phyloP scores from a whole-genome alignment of 2,888 invertebrate species.

The Hyposoter dolosus region DNA sequence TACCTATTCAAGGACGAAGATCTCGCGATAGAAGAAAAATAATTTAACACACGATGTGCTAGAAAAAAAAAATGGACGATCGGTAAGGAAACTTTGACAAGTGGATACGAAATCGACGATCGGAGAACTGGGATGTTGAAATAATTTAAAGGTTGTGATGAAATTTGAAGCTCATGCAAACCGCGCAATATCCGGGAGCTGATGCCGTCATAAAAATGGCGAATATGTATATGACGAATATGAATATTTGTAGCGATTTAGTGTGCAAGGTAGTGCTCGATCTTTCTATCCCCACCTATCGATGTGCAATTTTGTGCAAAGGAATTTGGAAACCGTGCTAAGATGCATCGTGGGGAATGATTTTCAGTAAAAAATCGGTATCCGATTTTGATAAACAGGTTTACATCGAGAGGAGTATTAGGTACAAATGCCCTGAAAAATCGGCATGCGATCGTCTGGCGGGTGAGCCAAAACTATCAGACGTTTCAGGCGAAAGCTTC shows the following conservation, averaged over 20 bases:
- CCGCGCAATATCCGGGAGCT: constrained; percentile 14
- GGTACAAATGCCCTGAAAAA: constrained; percentile 21
- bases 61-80: neutral
- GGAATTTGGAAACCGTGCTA: constrained; percentile 31
- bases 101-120: constrained; percentile 3
- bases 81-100: neutral
- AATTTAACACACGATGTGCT: neutral
- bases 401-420: neutral
- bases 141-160: neutral
- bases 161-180: constrained; percentile 29
- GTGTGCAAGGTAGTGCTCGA: constrained; percentile 29
- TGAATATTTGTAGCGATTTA: neutral
- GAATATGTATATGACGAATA: too few relatives aligned
- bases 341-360: constrained; percentile 6
- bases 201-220: neutral
- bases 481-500: constrained; percentile 17
- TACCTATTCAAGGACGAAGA: neutral
- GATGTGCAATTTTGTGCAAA: constrained; percentile 34
- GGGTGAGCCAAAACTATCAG: constrained; percentile 9
- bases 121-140: constrained; percentile 7
- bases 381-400: neutral
- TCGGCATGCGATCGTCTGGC: constrained; percentile 53
- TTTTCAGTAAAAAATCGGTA: neutral
- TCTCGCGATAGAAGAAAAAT: neutral
- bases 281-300: neutral